Evolutionary conservation across 2,888 invertebrate genomes (phyloP).

Genomic region (Sclerodermus sp.): DNA sequence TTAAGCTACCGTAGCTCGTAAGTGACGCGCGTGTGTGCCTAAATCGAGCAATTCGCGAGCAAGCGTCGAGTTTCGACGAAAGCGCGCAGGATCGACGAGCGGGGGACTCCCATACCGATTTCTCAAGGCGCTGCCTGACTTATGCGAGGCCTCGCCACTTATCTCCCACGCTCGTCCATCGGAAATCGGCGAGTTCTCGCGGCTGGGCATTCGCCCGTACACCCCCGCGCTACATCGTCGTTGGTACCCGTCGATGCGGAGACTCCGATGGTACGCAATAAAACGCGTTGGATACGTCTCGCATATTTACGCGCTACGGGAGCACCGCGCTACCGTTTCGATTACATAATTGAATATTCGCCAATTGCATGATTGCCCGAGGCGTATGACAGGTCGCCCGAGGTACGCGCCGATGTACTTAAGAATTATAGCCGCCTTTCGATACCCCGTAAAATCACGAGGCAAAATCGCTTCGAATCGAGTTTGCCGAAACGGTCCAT

Average conservation of each 20-base stretch:
- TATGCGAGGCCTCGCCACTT: neutral
- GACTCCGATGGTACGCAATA: no score
- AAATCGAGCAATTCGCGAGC: conserved; percentile 9
- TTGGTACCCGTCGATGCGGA: neutral
- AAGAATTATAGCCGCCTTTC: no score
- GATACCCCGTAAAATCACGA: no score
- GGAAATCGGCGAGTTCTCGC: neutral
- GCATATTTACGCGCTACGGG: neutral
- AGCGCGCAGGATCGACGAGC: neutral
- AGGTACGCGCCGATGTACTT: no score
- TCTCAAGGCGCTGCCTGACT: neutral
- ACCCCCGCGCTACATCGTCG: no score
- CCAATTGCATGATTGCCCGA: conserved; percentile 53
- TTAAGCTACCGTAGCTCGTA: no score
- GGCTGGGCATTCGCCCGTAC: no score
- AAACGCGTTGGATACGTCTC: neutral
- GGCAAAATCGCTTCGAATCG: no score
- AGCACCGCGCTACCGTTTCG: conserved; percentile 39
- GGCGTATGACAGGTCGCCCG: conserved; percentile 48
- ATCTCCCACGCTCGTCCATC: neutral
- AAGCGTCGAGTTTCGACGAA: neutral
- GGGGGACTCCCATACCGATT: neutral
- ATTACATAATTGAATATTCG: conserved; percentile 56
- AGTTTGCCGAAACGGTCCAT: no score
- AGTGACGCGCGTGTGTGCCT: no score